Conservation (phyloP, 2,113 vertebrate genomes). For the Psittacara wagleri region DNA sequence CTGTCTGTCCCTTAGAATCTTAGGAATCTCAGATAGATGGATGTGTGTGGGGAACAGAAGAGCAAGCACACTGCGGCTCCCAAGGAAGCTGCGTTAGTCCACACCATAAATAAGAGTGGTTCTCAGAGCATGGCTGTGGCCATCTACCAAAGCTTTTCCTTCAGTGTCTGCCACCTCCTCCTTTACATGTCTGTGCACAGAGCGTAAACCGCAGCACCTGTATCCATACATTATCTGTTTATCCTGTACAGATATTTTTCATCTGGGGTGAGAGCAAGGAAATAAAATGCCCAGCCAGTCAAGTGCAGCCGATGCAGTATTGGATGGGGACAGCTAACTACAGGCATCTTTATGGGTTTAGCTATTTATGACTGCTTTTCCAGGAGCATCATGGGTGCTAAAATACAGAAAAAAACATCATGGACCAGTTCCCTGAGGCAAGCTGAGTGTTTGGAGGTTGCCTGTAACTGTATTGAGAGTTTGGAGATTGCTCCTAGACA, state of each 20-base stretch:
- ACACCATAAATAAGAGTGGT: not conserved
- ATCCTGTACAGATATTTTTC: not conserved
- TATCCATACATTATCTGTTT: not conserved
- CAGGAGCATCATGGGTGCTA: not conserved
- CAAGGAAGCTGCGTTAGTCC: not conserved
- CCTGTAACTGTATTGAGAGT: not conserved
- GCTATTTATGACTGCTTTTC: conserved; percentile 7
- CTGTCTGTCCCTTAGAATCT: not conserved
- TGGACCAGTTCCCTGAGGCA: not conserved
- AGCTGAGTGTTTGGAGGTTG: not conserved
- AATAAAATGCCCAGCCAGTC: not conserved
- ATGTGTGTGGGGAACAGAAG: not conserved
- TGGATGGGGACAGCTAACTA: not conserved
- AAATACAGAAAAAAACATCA: not conserved
- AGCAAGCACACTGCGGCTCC: accelerated
- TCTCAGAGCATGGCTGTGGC: not conserved
- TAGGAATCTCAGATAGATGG: not conserved
- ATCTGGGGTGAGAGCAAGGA: not conserved
- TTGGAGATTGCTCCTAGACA: not conserved
- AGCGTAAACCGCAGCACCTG: not conserved
- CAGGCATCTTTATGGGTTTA: not conserved
- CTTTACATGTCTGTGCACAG: not conserved
- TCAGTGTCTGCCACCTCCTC: not conserved
- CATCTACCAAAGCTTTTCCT: not conserved
- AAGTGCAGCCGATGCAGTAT: not conserved